Percentiles rank a stretch among this genome's conserved stretches.
phyloP scores from a whole-genome alignment of 2,113 vertebrate species.

The Pleuronectes platessa region DNA sequence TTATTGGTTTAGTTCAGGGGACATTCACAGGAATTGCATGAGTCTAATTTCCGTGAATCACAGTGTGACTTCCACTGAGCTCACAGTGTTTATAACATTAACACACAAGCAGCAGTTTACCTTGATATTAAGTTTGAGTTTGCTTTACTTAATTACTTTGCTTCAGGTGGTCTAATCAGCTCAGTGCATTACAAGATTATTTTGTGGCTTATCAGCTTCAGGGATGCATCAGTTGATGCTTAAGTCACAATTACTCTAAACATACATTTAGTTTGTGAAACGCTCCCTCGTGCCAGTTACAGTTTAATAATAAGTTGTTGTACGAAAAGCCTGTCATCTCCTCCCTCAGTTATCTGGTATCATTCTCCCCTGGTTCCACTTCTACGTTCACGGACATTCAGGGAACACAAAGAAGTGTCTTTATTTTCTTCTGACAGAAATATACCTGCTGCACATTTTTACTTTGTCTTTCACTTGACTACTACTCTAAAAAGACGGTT shows the following conservation, averaged over 20 bases:
- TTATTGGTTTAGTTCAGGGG: too few relatives aligned
- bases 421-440: background rate
- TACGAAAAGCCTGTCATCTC: constrained; percentile 15
- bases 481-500: background rate
- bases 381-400: constrained; percentile 9
- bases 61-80: background rate
- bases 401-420: background rate
- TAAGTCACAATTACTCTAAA: constrained; percentile 64
- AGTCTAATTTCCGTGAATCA: background rate
- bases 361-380: background rate
- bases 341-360: constrained; percentile 15
- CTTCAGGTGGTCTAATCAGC: constrained; percentile 64
- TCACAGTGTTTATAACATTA: background rate
- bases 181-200: constrained; percentile 51
- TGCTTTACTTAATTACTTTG: constrained; percentile 61
- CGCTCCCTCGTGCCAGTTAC: constrained; percentile 24
- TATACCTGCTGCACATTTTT: background rate
- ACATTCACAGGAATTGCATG: background rate
- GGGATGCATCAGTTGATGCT: constrained; percentile 53
- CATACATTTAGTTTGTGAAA: constrained; percentile 52
- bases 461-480: constrained; percentile 9
- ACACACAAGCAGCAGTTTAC: constrained; percentile 7
- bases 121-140: constrained; percentile 56
- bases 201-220: constrained; percentile 48
- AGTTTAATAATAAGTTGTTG: constrained; percentile 42